phyloP scores from a whole-genome alignment of 2,888 invertebrate genomes.

The Dyspetes luteomarginatus region DNA sequence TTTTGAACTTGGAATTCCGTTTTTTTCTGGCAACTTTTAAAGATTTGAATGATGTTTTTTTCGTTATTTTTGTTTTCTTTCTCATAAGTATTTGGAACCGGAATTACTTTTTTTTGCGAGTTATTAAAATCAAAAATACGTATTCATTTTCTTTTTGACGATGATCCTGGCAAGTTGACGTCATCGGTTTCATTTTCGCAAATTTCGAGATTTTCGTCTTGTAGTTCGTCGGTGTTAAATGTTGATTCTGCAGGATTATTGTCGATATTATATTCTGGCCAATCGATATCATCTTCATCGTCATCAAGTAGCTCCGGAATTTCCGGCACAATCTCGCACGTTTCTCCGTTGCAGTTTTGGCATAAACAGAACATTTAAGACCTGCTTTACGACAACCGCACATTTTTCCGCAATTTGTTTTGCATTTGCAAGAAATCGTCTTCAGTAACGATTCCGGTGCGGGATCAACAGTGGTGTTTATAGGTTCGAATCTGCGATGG shows the following conservation, averaged over 20 bases:
- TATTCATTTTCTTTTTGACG: too few species aligned
- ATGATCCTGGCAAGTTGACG: too few species aligned
- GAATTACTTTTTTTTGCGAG: too few species aligned
- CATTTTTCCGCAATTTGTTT: background rate
- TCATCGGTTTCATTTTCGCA: too few species aligned
- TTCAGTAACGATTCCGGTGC: conserved; percentile 2
- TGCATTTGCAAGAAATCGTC: conserved; percentile 18
- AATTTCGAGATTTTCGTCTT: too few species aligned
- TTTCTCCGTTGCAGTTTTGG: background rate
- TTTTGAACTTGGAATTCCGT: too few species aligned
- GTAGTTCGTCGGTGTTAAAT: too few species aligned
- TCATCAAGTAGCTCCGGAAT: background rate
- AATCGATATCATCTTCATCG: background rate
- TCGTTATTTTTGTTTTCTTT: too few species aligned
- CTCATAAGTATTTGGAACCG: too few species aligned
- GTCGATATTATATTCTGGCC: background rate
- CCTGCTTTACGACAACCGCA: background rate
- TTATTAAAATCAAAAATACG: too few species aligned
- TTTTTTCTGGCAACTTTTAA: too few species aligned
- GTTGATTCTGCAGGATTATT: background rate
- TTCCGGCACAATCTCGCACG: background rate
- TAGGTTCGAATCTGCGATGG: background rate
- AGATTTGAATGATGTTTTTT: too few species aligned
- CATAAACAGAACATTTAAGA: conserved; percentile 5
- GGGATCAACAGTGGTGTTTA: background rate